Evolutionary conservation across 2,113 vertebrate genomes (phyloP).

Genomic region (Eubucco bourcierii): DNA sequence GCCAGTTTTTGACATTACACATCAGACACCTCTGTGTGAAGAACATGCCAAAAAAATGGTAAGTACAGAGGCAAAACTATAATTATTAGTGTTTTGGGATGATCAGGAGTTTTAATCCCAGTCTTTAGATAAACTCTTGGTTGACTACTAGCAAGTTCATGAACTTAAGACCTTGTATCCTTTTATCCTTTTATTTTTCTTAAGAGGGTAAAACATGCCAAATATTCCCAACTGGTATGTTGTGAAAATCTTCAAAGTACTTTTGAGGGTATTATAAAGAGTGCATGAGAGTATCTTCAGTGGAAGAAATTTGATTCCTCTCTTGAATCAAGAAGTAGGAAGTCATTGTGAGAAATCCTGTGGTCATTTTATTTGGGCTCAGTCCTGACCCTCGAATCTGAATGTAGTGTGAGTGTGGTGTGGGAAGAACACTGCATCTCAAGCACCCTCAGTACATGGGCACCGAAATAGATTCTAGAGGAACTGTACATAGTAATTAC

Average conservation of each 20-base stretch:
- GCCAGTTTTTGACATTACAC: constrained; percentile 98
- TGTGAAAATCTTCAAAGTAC: background rate
- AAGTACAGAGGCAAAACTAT: constrained; percentile 45
- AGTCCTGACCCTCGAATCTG: background rate
- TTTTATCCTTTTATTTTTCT: background rate
- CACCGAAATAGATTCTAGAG: background rate
- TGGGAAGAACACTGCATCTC: background rate
- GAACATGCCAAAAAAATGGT: constrained; percentile 99
- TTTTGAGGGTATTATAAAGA: background rate
- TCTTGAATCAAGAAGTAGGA: background rate
- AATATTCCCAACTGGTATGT: background rate
- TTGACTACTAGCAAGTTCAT: background rate
- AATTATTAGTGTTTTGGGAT: background rate
- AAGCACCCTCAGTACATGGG: background rate
- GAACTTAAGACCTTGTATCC: background rate
- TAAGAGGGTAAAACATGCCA: background rate
- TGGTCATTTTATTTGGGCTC: background rate
- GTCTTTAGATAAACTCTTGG: background rate
- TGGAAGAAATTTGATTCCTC: background rate
- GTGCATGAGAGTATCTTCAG: background rate
- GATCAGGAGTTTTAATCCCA: background rate
- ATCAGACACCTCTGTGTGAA: constrained; percentile 97
- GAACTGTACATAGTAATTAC: background rate
- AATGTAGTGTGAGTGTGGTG: background rate
- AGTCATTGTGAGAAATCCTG: background rate